These are phyloP conservation scores for Montipora capricornis DNA, from an alignment of 64 coral and sea anemone species.

Conservation along the genomic window DNA sequence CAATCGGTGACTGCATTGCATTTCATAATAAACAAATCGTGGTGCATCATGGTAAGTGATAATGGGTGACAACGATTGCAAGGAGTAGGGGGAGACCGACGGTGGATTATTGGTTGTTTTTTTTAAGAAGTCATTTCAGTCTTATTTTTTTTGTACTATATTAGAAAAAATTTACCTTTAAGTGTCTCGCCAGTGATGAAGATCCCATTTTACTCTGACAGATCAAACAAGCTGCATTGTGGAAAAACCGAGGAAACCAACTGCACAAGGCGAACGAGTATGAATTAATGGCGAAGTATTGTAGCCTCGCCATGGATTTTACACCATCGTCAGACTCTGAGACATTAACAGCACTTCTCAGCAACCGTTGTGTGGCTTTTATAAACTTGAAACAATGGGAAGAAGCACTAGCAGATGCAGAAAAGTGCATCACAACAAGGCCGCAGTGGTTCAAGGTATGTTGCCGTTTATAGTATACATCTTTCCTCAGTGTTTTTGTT, in stretches of 20 bases:
- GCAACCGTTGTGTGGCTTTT: conserved; percentile 48
- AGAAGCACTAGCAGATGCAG: conserved; percentile 51
- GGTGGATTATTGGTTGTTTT: background rate
- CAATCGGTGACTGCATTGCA: too few species aligned
- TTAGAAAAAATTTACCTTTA: background rate
- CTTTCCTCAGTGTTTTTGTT: too few species aligned
- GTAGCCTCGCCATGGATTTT: conserved; percentile 54
- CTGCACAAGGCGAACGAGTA: conserved; percentile 8
- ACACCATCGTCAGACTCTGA: background rate
- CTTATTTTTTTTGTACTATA: background rate
- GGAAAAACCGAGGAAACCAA: conserved; percentile 19
- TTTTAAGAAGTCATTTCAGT: background rate
- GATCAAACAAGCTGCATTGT: background rate
- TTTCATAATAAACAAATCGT: too few species aligned
- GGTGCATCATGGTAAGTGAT: too few species aligned
- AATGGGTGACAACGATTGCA: too few species aligned
- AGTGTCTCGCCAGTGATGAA: too few species aligned
- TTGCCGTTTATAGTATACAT: too few species aligned
- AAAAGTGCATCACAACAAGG: conserved; percentile 40
- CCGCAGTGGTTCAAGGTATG: conserved; percentile 61
- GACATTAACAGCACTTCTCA: conserved; percentile 12
- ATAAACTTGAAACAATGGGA: conserved; percentile 23
- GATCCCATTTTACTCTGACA: too few species aligned
- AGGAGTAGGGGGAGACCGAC: too few species aligned
- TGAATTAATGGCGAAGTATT: conserved; percentile 11